Base-by-base conservation (phyloP, 2,113 vertebrate genomes). In the Takifugu bimaculatus region DNA sequence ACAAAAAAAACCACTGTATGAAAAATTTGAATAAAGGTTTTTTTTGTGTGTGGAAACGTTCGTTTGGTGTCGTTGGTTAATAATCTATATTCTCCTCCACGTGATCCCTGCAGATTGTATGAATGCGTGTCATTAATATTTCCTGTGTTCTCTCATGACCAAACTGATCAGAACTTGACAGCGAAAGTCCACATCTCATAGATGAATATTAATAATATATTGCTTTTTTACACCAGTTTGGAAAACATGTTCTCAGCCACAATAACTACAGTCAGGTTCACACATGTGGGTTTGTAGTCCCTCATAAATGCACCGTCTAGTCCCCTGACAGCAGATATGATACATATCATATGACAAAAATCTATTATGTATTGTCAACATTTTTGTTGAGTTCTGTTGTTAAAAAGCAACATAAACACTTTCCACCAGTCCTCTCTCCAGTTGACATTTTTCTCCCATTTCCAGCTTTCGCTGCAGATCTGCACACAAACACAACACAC, bases 71-170 rank as follows among this genome's bases (percentile, higher is more conserved):
- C n/a, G n/a, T n/a, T n/a, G n/a, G 69, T 82, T 67, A 70, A 81
- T 79, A 83, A 83, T 77, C 54, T 26, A 83, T 81, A 72, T 4
- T 63, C 64, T 76, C 57, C 64, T 76, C 57, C 26, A 29, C 64
- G 58, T 10, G 69, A 71, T 67, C 56, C 52, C 70, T 82, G 57
- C 72, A 81, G 82, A 77, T 79, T 85, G 61, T 49, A 81, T 81
- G 71, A 85, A 68, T 44, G 59, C 68, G 82, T 54, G 78, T 72
- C 28, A 57, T 72, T 73, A 64, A 68, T 73, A 66, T 35, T 71
- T 64, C 54, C 39, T 79, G 61, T 57, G 26, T 51, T 75, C 67
- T 42, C 69, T 45, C 50, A 56, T 42, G 74, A 74, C 54, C 57
- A 65, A 57, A 58, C 44, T 61, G 55, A 68, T 68, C 63, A 64